phyloP scores from a whole-genome alignment of 64 coral and sea anemone genomes.

The Pocillopora verrucosa region DNA sequence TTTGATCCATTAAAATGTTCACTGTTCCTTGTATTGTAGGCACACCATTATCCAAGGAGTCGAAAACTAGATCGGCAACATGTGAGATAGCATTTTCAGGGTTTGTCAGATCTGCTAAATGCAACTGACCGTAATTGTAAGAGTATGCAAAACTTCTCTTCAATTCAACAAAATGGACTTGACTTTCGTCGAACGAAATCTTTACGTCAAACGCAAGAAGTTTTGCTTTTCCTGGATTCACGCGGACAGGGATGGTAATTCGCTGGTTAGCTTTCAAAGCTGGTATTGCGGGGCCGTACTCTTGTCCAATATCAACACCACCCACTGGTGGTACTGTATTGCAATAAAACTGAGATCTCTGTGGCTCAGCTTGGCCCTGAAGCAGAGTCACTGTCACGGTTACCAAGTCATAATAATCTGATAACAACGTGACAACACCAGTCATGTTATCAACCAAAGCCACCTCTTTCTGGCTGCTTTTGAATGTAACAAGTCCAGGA shows the following conservation, averaged over 20 bases:
- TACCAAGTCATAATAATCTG: slow-evolving; percentile 34
- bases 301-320: slow-evolving; percentile 59
- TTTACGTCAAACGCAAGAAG: slow-evolving; percentile 57
- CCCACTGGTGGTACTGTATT: slow-evolving; percentile 42
- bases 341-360: slow-evolving; percentile 41
- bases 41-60: background rate
- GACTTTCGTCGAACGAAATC: slow-evolving; percentile 32
- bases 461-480: background rate
- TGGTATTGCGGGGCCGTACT: slow-evolving; percentile 52
- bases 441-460: slow-evolving; percentile 12
- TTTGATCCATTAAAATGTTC: slow-evolving; percentile 48
- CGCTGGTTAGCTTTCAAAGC: slow-evolving; percentile 3
- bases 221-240: slow-evolving; percentile 20
- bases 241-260: slow-evolving; percentile 17
- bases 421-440: slow-evolving; percentile 43
- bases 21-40: slow-evolving; percentile 34
- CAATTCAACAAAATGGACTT: slow-evolving; percentile 27
- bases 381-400: slow-evolving; percentile 30
- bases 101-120: slow-evolving; percentile 39
- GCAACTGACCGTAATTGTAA: slow-evolving; percentile 23
- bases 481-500: slow-evolving; percentile 41
- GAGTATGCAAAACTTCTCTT: slow-evolving; percentile 15
- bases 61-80: slow-evolving; percentile 29
- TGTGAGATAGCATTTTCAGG: background rate
- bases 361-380: background rate